Evolutionary conservation across 2,113 vertebrate genomes (phyloP).

Genomic region (Mormyrus lacerda): DNA sequence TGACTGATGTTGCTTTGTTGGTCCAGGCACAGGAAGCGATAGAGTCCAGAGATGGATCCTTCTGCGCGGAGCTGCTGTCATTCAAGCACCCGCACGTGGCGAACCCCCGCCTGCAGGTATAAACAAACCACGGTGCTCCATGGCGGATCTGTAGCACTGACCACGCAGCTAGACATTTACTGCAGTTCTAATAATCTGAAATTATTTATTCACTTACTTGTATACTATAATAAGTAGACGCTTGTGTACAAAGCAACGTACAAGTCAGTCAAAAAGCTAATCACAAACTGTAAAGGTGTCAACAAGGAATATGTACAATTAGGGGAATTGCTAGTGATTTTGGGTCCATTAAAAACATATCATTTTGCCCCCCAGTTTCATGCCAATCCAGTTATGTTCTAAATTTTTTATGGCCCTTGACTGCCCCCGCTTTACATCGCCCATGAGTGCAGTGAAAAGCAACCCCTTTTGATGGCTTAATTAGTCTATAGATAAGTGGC

Average conservation of each 20-base stretch:
- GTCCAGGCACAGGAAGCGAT: slow-evolving; percentile 79
- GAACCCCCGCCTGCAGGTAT: slow-evolving; percentile 88
- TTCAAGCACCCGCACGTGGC: slow-evolving; percentile 95
- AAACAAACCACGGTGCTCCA: not conserved
- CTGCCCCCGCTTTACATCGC: too few species aligned
- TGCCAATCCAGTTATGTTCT: too few species aligned
- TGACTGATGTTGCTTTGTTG: not conserved
- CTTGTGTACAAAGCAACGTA: not conserved
- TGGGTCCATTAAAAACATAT: too few species aligned
- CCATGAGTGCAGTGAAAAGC: not conserved
- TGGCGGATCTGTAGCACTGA: not conserved
- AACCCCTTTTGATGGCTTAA: not conserved
- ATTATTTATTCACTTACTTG: not conserved
- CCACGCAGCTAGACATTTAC: not conserved
- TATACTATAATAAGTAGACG: not conserved
- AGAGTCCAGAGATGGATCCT: slow-evolving; percentile 71
- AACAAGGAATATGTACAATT: not conserved
- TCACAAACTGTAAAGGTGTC: not conserved
- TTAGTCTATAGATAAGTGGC: not conserved
- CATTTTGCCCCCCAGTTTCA: too few species aligned
- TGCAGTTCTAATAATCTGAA: not conserved
- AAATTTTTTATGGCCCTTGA: too few species aligned
- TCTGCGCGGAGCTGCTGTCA: slow-evolving; percentile 83
- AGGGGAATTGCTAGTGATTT: too few species aligned
- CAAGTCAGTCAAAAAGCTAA: not conserved